Base-by-base conservation (phyloP, 2,797 vertebrate genomes). In the Pterois miles region DNA sequence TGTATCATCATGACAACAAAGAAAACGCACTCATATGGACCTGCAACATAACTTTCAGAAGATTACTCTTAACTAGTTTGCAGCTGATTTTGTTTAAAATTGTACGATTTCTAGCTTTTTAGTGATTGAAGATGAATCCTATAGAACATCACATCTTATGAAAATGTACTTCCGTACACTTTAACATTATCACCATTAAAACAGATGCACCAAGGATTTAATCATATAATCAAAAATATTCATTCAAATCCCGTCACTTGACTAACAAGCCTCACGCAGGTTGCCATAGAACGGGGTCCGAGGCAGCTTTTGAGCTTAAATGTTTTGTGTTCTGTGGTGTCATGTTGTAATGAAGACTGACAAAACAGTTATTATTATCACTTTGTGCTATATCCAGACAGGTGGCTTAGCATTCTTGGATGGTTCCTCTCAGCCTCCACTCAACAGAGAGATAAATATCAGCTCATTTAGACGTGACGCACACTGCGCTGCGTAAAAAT, bases 321-420 rank as follows among this genome's bases (percentile, higher is more conserved):
- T 73, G 34, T 65, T 73, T 80, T 38, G 38, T 75, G 23, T 25
- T 31, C 20, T 2, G 8, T 50, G 36, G 86, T 90, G 74, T 85
- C 74, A 36, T 13, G 68, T 84, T 80, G 76, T 86, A 85, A 84
- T 83, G 73, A 84, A 80, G 57, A 23, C 62, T 43, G 56, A 86
- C 78, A 88, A 89, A 80, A 71, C 58, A 10, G 64, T 69, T 85
- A 48, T 81, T 88, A 83, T 65, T 70, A 88, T 74, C 83, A 65
- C 68, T 74, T 76, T 56, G 34, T 57, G 76, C 71, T 84, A 85
- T 50, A 82, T 80, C 59, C 62, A 79, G 75, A 78, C 82, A 80
- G 60, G 56, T 82, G 80, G 76, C 53, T 66, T 72, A 63, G 77
- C 46, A 64, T 86, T 76, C 66, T 33, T 1, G 2, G 46, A 6